phyloP scores from a whole-genome alignment of 2,888 invertebrate genomes.

The Proisotoma minuta region DNA sequence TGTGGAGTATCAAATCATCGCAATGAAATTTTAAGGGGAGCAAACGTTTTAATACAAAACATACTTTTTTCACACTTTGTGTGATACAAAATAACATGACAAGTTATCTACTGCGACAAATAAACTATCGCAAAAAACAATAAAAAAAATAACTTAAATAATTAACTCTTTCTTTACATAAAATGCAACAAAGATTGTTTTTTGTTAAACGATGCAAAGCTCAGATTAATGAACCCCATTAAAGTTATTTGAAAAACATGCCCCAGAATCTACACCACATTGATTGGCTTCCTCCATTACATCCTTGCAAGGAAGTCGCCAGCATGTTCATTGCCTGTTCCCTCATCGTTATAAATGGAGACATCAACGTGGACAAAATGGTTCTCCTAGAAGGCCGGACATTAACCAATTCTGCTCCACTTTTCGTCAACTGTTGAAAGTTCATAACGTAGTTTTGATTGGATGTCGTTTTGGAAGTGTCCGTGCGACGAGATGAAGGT shows the following conservation, averaged over 20 bases:
- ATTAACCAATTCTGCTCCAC: conserved; percentile 5
- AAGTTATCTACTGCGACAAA: too few species aligned
- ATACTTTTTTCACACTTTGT: not conserved
- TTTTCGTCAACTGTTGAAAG: conserved; percentile 9
- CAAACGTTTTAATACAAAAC: too few species aligned
- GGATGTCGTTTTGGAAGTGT: not conserved
- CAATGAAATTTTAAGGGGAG: not conserved
- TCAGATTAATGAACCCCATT: too few species aligned
- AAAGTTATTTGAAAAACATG: conserved; percentile 21
- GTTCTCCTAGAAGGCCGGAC: conserved; percentile 6
- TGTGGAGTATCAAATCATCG: too few species aligned
- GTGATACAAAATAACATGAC: not conserved
- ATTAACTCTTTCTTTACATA: too few species aligned
- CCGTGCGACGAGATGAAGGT: not conserved
- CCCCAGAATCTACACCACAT: conserved; percentile 30
- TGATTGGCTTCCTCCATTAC: conserved; percentile 11
- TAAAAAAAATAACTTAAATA: too few species aligned
- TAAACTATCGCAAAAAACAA: too few species aligned
- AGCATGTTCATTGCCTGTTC: conserved; percentile 29
- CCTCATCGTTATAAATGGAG: conserved; percentile 26
- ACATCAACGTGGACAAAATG: conserved; percentile 24
- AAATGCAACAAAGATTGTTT: too few species aligned
- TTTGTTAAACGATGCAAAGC: too few species aligned
- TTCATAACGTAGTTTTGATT: not conserved
- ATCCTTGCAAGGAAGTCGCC: conserved; percentile 21